A percentile compares a stretch with the other conserved stretches of the same genome.
These are phyloP conservation scores for Miltochrista miniata DNA, from an alignment of 2,888 invertebrate genomes.

Conservation along the genomic window DNA sequence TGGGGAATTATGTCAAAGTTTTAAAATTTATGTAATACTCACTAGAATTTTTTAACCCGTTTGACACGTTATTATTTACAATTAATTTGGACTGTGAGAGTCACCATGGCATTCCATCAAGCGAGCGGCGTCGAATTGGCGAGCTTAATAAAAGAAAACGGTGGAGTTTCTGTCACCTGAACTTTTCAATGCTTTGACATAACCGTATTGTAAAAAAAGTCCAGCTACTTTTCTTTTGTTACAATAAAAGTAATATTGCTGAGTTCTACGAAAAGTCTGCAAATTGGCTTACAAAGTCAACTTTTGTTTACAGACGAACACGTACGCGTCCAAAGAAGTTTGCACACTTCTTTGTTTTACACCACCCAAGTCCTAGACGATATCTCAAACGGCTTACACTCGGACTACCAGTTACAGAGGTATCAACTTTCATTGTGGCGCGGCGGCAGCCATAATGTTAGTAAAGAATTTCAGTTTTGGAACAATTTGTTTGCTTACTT, in stretches of 20 bases:
- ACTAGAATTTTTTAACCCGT: too few relatives aligned
- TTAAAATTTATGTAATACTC: too few relatives aligned
- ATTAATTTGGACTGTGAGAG: too few relatives aligned
- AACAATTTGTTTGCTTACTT: background rate
- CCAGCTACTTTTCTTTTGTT: too few relatives aligned
- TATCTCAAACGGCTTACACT: conserved; percentile 44
- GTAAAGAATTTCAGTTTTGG: conserved; percentile 24
- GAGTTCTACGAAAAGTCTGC: conserved; percentile 22
- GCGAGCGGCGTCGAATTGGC: too few relatives aligned
- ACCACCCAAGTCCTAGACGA: conserved; percentile 52
- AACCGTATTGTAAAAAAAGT: too few relatives aligned
- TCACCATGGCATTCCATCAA: too few relatives aligned
- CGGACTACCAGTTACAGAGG: conserved; percentile 51
- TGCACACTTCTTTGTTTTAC: conserved; percentile 47
- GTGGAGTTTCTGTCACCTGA: too few relatives aligned
- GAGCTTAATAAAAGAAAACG: too few relatives aligned
- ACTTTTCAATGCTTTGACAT: too few relatives aligned
- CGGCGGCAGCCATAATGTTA: conserved; percentile 56
- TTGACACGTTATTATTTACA: too few relatives aligned
- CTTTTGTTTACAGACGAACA: conserved; percentile 51
- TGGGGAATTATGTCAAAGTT: too few relatives aligned
- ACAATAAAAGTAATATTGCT: conserved; percentile 19
- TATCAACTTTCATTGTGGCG: conserved; percentile 7
- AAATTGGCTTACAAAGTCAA: conserved; percentile 22
- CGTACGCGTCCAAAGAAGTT: conserved; percentile 35